Conservation (phyloP, 2,888 invertebrate species). For the Thereva unica region DNA sequence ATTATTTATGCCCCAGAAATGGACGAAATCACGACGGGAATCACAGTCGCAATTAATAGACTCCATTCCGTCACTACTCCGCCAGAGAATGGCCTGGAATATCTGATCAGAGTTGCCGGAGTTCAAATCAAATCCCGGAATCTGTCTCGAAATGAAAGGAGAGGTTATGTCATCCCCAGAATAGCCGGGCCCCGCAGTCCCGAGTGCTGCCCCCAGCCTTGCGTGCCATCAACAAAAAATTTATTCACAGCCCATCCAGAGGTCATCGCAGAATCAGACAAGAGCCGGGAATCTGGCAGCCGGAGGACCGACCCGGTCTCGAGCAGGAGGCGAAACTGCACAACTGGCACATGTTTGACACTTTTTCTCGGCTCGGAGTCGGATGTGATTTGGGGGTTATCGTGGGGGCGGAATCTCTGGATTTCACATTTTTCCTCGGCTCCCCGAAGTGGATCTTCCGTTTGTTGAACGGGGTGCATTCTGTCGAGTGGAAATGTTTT, state of each 20-base stretch:
- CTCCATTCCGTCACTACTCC: too few relatives aligned
- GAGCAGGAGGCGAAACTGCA: constrained; percentile 24
- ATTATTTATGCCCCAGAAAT: too few relatives aligned
- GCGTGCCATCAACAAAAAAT: constrained; percentile 26
- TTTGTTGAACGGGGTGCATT: not conserved
- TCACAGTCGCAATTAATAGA: too few relatives aligned
- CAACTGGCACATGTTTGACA: constrained; percentile 31
- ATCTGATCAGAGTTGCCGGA: too few relatives aligned
- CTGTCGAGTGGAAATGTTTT: constrained; percentile 13
- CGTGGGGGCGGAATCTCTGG: constrained; percentile 26
- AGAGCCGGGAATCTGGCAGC: constrained; percentile 20
- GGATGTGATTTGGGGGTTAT: constrained; percentile 34
- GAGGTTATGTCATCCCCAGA: not conserved
- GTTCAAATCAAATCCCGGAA: too few relatives aligned
- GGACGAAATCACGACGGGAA: too few relatives aligned
- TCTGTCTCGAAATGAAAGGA: too few relatives aligned
- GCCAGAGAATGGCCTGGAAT: too few relatives aligned
- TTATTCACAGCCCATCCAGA: constrained; percentile 34
- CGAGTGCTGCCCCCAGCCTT: constrained; percentile 9
- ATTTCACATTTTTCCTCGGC: constrained; percentile 29
- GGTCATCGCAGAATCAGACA: constrained; percentile 33
- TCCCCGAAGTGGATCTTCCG: constrained; percentile 27
- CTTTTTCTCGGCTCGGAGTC: constrained; percentile 14
- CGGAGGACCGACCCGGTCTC: constrained; percentile 23
- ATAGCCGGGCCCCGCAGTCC: constrained; percentile 23